Conservation (phyloP, 2,888 invertebrate species). For the Chrysodeixis includens region DNA sequence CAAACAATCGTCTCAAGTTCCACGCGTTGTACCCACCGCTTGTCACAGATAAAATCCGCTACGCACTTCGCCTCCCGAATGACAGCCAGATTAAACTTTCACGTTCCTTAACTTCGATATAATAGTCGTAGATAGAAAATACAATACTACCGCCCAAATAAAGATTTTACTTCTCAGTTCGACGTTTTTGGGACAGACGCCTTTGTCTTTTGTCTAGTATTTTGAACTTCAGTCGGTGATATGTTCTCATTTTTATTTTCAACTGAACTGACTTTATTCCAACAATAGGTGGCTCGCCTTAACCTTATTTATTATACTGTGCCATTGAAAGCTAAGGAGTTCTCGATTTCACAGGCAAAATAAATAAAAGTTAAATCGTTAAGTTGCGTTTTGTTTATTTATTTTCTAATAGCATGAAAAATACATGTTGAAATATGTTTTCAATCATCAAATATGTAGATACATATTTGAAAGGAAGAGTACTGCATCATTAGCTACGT, state of each 20-base stretch:
- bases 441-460: too few relatives aligned
- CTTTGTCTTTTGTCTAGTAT: slow-evolving; percentile 4
- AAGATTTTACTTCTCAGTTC: slow-evolving; percentile 6
- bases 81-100: slow-evolving; percentile 68
- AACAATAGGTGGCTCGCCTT: slow-evolving; percentile 28
- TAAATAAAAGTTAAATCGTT: slow-evolving; percentile 19
- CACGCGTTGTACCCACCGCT: slow-evolving; percentile 51
- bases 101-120: slow-evolving; percentile 47
- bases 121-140: slow-evolving; percentile 41
- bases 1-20: slow-evolving; percentile 66
- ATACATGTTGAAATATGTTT: too few relatives aligned
- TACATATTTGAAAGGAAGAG: background rate
- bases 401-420: background rate
- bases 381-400: background rate
- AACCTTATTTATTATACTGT: slow-evolving; percentile 47
- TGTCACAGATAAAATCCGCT: slow-evolving; percentile 67
- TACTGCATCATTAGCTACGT: background rate
- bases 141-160: slow-evolving; percentile 20
- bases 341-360: slow-evolving; percentile 25
- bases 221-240: slow-evolving; percentile 21
- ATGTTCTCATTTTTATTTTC: slow-evolving; percentile 40
- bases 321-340: slow-evolving; percentile 20
- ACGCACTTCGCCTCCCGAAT: slow-evolving; percentile 57
- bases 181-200: slow-evolving; percentile 14
- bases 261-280: slow-evolving; percentile 34